phyloP scores from a whole-genome alignment of 2,113 vertebrate species.

The Tichodroma muraria region DNA sequence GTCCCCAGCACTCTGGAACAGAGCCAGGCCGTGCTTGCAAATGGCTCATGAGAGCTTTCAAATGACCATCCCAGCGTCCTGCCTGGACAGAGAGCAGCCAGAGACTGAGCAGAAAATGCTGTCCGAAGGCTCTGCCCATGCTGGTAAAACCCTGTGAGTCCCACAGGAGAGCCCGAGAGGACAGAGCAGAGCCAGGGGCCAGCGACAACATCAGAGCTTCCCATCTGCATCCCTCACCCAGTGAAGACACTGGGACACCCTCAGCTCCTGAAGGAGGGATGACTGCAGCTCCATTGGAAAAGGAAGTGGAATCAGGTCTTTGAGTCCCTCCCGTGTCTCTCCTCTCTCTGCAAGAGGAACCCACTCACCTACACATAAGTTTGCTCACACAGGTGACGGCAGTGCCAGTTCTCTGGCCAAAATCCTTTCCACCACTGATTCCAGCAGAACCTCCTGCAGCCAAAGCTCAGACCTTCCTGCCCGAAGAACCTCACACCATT shows the following conservation, averaged over 20 bases:
- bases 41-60: neutral
- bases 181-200: too few relatives aligned
- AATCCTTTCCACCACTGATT: neutral
- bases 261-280: neutral
- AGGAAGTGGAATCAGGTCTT: neutral
- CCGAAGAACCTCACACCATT: rapidly evolving
- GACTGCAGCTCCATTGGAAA: neutral
- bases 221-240: neutral
- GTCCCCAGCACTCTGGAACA: neutral
- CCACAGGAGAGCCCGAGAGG: too few relatives aligned
- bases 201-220: neutral
- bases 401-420: neutral
- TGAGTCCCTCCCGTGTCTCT: neutral
- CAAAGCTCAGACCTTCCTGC: neutral
- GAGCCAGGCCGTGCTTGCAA: neutral
- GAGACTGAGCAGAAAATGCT: neutral
- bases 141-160: neutral
- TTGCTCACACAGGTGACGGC: neutral
- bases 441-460: neutral
- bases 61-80: neutral
- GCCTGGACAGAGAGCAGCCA: neutral
- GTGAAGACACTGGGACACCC: neutral
- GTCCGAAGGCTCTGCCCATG: neutral
- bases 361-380: neutral
- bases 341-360: neutral